A percentile compares a stretch with the other conserved stretches of the same genome.
phyloP scores from a whole-genome alignment of 2,113 vertebrate genomes.

The Platichthys flesus region DNA sequence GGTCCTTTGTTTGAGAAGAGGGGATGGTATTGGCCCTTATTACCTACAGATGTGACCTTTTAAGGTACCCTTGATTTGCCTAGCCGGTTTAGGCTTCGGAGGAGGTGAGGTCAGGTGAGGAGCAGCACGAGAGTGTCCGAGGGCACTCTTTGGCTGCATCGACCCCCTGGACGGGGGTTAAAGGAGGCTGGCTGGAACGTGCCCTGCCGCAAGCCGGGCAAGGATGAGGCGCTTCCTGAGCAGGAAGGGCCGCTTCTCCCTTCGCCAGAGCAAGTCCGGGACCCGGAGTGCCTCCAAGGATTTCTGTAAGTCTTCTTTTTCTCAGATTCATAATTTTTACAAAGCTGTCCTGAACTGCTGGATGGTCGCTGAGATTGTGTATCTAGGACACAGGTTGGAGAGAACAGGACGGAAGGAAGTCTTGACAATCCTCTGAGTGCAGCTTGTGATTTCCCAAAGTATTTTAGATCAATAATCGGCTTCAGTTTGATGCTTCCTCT shows the following conservation, averaged over 20 bases:
- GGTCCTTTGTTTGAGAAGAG: constrained; percentile 49
- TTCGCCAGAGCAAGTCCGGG: constrained; percentile 76
- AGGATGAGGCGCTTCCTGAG: constrained; percentile 78
- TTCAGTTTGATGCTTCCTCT: constrained; percentile 35
- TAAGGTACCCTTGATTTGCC: constrained; percentile 15
- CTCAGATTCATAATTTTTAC: constrained; percentile 23
- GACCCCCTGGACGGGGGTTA: constrained; percentile 65
- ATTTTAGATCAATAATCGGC: constrained; percentile 46
- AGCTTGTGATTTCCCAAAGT: constrained; percentile 35
- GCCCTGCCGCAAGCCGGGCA: constrained; percentile 75
- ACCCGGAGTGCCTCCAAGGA: constrained; percentile 80
- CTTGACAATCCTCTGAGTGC: constrained; percentile 5
- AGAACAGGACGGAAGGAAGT: constrained; percentile 24
- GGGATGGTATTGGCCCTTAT: constrained; percentile 26
- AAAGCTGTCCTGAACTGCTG: constrained; percentile 13
- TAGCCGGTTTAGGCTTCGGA: constrained; percentile 35
- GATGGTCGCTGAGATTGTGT: constrained; percentile 19
- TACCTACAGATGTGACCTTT: constrained; percentile 66
- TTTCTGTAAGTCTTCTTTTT: constrained; percentile 85
- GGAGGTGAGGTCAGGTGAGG: constrained; percentile 48
- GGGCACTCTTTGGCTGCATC: constrained; percentile 63
- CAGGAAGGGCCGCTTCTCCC: constrained; percentile 73
- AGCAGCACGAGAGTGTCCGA: constrained; percentile 61
- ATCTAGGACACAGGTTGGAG: constrained; percentile 44
- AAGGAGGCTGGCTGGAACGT: constrained; percentile 73